A percentile compares a stretch with the other conserved stretches of the same genome.
Conservation (phyloP, 1,140 invertebrate species). For the Lasioglossum baleicum region DNA sequence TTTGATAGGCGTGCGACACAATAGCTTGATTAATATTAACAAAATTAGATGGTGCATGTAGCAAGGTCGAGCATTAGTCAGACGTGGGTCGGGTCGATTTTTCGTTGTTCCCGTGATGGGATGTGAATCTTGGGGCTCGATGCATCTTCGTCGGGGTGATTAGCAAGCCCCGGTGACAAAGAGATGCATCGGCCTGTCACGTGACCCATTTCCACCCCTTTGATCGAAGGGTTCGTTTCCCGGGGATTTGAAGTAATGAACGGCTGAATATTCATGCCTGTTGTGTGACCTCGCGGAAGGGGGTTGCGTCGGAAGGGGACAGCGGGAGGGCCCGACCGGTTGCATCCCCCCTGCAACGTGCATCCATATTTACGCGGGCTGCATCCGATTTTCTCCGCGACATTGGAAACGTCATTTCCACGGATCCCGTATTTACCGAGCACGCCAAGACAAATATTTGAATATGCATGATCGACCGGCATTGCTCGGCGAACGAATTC, state of each 20-base stretch:
- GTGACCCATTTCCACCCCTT: no score
- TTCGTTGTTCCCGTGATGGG: no score
- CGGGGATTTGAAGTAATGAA: not conserved
- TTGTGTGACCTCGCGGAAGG: not conserved
- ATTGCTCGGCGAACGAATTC: not conserved
- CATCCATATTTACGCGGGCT: constrained; percentile 33
- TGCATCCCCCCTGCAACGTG: not conserved
- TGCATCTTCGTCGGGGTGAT: no score
- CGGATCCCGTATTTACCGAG: not conserved
- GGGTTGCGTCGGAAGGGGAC: no score
- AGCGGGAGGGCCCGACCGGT: no score
- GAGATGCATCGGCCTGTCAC: no score
- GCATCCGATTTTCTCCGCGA: constrained; percentile 11
- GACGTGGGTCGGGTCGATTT: no score
- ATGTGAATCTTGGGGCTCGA: no score
- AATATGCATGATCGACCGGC: constrained; percentile 11
- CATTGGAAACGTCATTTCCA: constrained; percentile 6
- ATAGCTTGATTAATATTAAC: no score
- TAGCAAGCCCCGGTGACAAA: not conserved
- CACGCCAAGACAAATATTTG: constrained; percentile 15
- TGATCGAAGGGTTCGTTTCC: not conserved
- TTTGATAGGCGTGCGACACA: not conserved
- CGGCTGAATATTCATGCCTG: constrained; percentile 28
- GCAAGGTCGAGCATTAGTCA: no score
- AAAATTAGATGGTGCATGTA: no score